Percentiles rank a stretch among this genome's conserved stretches.
Conservation (phyloP, 2,888 invertebrate species). For the Mylabris sibirica region DNA sequence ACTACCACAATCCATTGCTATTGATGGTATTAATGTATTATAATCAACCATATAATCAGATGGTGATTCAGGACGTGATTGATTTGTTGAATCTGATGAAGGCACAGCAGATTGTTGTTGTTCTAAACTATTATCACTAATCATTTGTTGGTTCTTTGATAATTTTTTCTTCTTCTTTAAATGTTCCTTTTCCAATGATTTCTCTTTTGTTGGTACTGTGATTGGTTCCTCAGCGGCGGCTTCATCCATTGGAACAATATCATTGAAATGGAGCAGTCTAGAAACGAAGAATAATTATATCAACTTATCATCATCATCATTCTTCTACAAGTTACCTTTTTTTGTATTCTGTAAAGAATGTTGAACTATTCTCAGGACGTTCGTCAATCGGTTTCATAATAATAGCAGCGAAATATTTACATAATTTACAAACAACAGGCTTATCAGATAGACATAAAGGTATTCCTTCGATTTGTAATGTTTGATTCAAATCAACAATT, state of each 20-base stretch:
- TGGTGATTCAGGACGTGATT: constrained; percentile 57
- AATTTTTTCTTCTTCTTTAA: constrained; percentile 48
- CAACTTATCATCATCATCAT: constrained; percentile 18
- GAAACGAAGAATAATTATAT: constrained; percentile 22
- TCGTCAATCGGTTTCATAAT: constrained; percentile 70
- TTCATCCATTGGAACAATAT: constrained; percentile 71
- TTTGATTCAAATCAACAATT: constrained; percentile 63
- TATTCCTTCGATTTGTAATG: constrained; percentile 69
- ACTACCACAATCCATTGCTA: constrained; percentile 55
- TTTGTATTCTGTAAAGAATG: constrained; percentile 69
- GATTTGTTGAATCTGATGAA: constrained; percentile 49
- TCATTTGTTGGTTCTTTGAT: constrained; percentile 54
- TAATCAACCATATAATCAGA: constrained; percentile 58
- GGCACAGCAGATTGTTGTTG: constrained; percentile 49
- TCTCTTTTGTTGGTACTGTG: constrained; percentile 54
- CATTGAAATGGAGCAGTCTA: constrained; percentile 79
- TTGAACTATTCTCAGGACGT: constrained; percentile 53
- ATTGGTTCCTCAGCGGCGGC: constrained; percentile 64
- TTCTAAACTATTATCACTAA: constrained; percentile 35
- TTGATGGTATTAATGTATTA: constrained; percentile 57
- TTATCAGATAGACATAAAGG: constrained; percentile 74
- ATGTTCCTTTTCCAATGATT: constrained; percentile 45
- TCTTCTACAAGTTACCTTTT: constrained; percentile 64
- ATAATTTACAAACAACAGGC: constrained; percentile 82
- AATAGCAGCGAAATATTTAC: constrained; percentile 79